Conservation (phyloP, 1,140 invertebrate species). For the Drosophila melanica region DNA sequence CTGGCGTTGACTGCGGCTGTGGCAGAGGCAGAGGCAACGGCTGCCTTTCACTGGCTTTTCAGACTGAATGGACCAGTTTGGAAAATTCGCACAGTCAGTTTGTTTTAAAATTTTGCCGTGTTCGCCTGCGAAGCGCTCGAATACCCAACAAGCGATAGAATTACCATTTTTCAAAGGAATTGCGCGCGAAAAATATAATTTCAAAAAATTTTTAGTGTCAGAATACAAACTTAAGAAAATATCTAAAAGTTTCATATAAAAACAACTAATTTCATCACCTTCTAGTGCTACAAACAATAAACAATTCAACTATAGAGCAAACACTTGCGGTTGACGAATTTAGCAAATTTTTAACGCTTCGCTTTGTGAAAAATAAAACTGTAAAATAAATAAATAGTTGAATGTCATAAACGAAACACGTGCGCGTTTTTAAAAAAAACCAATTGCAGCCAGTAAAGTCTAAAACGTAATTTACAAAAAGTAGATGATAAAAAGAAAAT, state of each 20-base stretch:
- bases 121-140: conserved; percentile 42
- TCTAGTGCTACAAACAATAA: conserved; percentile 1
- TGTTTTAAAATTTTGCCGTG: conserved; percentile 79
- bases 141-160: conserved; percentile 1
- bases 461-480: conserved; percentile 14
- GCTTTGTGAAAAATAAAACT: conserved; percentile 20
- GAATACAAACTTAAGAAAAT: conserved; percentile 6
- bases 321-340: conserved; percentile 24
- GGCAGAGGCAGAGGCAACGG: conserved; percentile 26
- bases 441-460: conserved; percentile 5
- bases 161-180: conserved; percentile 16
- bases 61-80: conserved; percentile 76
- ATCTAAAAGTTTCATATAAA: background rate
- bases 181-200: conserved; percentile 10
- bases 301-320: background rate
- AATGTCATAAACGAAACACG: conserved; percentile 15
- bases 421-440: conserved; percentile 9
- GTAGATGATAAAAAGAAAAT: conserved; percentile 1
- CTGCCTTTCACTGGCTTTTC: conserved; percentile 69
- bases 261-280: conserved; percentile 4
- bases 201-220: background rate
- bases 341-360: conserved; percentile 28
- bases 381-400: conserved; percentile 19
- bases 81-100: conserved; percentile 80
- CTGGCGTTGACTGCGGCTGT: conserved; percentile 26